Percentiles rank a stretch among this genome's conserved stretches.
phyloP scores from a whole-genome alignment of 2,113 vertebrate species.

The Cottus gobio region DNA sequence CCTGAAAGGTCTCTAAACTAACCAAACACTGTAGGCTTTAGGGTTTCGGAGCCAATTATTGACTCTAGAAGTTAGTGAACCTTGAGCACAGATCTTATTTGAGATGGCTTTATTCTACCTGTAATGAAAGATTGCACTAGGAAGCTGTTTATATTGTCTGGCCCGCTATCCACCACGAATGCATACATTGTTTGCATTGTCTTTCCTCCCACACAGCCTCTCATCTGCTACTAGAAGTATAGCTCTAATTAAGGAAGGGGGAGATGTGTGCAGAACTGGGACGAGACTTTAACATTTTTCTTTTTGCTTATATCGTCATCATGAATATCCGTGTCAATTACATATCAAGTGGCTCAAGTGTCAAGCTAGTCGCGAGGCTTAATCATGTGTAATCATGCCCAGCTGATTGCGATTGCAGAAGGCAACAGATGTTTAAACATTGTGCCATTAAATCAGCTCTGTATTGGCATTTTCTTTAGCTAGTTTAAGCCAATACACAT shows the following conservation, averaged over 20 bases:
- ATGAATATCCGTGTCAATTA: conserved; percentile 25
- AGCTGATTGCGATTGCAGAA: conserved; percentile 30
- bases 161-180: conserved; percentile 10
- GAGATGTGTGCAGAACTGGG: conserved; percentile 25
- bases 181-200: conserved; percentile 21
- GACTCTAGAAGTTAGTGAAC: conserved; percentile 25
- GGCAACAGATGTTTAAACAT: conserved; percentile 6
- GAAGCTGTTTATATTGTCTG: conserved; percentile 3
- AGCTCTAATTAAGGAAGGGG: conserved; percentile 47
- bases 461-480: conserved; percentile 1
- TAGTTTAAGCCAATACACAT: neutral
- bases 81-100: conserved; percentile 45
- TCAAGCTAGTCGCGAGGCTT: neutral
- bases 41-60: conserved; percentile 24
- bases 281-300: neutral
- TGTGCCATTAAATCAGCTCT: conserved; percentile 21
- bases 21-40: conserved; percentile 9
- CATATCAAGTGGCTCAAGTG: conserved; percentile 33
- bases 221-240: conserved; percentile 42
- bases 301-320: neutral
- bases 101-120: conserved; percentile 36
- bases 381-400: conserved; percentile 41
- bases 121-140: conserved; percentile 2
- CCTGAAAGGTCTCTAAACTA: conserved; percentile 17
- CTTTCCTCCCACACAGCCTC: conserved; percentile 49